These are phyloP conservation scores for Nipponacmea schrenckii DNA, from an alignment of 2,888 invertebrate species.

Conservation along the genomic window DNA sequence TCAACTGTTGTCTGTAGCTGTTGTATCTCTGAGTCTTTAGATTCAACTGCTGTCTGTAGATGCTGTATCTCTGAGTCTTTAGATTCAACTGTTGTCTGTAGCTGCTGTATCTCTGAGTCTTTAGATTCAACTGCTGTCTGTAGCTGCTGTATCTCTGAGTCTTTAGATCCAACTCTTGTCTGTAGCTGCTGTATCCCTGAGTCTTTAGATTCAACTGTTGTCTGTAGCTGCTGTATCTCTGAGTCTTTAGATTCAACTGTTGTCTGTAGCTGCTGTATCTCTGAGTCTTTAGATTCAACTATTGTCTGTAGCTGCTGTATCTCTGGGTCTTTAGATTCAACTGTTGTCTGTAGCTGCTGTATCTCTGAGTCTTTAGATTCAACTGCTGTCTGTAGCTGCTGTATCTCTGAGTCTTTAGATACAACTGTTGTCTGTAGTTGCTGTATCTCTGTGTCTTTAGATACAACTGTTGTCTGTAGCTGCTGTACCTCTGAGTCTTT, in stretches of 20 bases:
- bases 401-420: too few species aligned
- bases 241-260: neutral
- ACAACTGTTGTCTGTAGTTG: too few species aligned
- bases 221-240: neutral
- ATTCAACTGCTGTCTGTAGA: neutral
- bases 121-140: too few species aligned
- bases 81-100: neutral
- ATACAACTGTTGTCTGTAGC: too few species aligned
- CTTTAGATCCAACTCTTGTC: neutral
- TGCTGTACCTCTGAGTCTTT: too few species aligned
- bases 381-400: too few species aligned
- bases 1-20: neutral
- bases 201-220: too few species aligned
- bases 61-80: neutral
- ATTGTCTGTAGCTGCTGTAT: neutral
- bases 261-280: neutral
- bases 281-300: neutral
- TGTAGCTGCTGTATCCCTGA: too few species aligned
- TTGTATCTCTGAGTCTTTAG: neutral
- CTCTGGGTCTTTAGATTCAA: neutral
- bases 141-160: constrained; percentile 20
- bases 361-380: neutral
- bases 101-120: neutral
- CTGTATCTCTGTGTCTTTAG: too few species aligned
- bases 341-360: neutral